These are phyloP conservation scores for Adelognathus sp. DNA, from an alignment of 2,888 invertebrate species.

Conservation along the genomic window DNA sequence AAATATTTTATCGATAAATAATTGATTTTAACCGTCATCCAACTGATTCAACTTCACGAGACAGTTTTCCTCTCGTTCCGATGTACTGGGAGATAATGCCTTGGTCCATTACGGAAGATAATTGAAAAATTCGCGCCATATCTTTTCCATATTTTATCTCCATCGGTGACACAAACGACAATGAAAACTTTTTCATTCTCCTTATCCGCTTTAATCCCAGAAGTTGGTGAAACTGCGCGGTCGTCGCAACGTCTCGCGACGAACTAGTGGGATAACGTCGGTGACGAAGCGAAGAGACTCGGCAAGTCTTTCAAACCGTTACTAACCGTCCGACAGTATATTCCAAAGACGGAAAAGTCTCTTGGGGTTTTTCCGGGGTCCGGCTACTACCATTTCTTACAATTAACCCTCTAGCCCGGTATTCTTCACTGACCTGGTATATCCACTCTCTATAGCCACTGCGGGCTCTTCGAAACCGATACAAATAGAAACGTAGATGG, in stretches of 20 bases:
- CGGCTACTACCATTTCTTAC: conserved; percentile 48
- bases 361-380: conserved; percentile 35
- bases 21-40: neutral
- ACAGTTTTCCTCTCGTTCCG: neutral
- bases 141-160: neutral
- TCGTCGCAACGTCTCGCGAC: conserved; percentile 36
- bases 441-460: conserved; percentile 20
- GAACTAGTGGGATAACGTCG: conserved; percentile 48
- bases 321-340: conserved; percentile 22
- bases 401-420: conserved; percentile 44
- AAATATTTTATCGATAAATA: neutral
- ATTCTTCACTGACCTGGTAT: conserved; percentile 17
- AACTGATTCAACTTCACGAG: neutral
- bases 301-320: conserved; percentile 24
- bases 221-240: conserved; percentile 20
- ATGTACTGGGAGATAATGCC: neutral
- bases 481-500: conserved; percentile 11
- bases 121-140: neutral
- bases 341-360: conserved; percentile 23
- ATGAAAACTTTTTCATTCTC: neutral
- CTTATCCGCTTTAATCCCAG: conserved; percentile 1
- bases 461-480: conserved; percentile 11
- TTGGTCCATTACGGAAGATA: neutral
- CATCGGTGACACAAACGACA: neutral
- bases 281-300: conserved; percentile 32